Conservation (phyloP, 2,888 invertebrate species). For the Phortica okadai region DNA sequence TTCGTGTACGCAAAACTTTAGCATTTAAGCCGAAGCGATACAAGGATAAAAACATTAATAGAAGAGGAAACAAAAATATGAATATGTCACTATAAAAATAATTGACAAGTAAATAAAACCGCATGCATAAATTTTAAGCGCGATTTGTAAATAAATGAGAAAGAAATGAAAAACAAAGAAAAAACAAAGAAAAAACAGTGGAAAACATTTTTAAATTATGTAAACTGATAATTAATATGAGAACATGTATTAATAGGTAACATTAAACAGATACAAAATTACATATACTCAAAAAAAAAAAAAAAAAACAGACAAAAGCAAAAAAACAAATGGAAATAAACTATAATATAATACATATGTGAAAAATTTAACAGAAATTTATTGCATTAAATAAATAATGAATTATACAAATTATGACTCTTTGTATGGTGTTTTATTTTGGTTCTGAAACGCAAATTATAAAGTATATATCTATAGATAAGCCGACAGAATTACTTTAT, state of each 20-base stretch:
- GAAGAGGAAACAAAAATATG: conserved; percentile 52
- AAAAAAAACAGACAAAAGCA: too few relatives aligned
- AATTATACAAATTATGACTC: conserved; percentile 48
- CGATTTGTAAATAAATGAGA: conserved; percentile 7
- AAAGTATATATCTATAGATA: too few relatives aligned
- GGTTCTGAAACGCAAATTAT: too few relatives aligned
- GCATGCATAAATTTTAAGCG: neutral
- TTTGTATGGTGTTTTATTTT: too few relatives aligned
- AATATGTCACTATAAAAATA: conserved; percentile 38
- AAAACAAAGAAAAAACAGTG: conserved; percentile 21
- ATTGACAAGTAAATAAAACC: neutral
- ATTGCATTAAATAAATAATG: conserved; percentile 71
- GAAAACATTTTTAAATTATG: conserved; percentile 32
- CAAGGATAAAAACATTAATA: neutral
- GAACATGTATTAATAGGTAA: neutral
- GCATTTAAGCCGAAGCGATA: conserved; percentile 10
- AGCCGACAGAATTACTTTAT: too few relatives aligned
- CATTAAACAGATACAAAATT: conserved; percentile 3
- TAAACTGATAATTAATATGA: conserved; percentile 24
- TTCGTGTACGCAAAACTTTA: neutral
- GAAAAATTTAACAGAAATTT: conserved; percentile 66
- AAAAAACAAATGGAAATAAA: conserved; percentile 40
- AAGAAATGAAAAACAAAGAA: conserved; percentile 38
- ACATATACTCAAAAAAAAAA: conserved; percentile 29
- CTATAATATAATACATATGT: conserved; percentile 26